A percentile compares a stretch with the other conserved stretches of the same genome.
phyloP scores from a whole-genome alignment of 2,113 vertebrate species.

The Poeciliopsis turrubarensis region DNA sequence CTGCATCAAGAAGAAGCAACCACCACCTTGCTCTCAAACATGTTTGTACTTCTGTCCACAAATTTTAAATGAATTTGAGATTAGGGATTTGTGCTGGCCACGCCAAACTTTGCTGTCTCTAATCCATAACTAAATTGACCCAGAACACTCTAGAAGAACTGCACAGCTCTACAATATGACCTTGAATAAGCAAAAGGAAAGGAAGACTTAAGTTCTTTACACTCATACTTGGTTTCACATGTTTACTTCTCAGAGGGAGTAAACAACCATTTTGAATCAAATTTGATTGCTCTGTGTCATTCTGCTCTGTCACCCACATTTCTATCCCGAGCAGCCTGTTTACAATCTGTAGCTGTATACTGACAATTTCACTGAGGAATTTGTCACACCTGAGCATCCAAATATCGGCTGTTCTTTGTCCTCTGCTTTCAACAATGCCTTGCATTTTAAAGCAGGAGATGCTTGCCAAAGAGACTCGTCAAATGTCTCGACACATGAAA shows the following conservation, averaged over 20 bases:
- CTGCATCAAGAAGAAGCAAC: too few species aligned
- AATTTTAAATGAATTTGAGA: too few species aligned
- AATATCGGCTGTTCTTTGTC: conserved; percentile 26
- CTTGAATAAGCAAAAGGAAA: background rate
- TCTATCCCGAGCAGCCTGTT: conserved; percentile 17
- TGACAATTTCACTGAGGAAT: conserved; percentile 33
- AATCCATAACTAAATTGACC: too few species aligned
- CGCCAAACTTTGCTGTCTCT: too few species aligned
- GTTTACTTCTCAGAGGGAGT: background rate
- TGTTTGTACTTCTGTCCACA: too few species aligned
- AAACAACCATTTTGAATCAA: background rate
- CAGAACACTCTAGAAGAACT: too few species aligned
- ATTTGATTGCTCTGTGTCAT: conserved; percentile 22
- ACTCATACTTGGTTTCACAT: background rate
- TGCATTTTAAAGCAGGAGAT: conserved; percentile 29
- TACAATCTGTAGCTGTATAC: conserved; percentile 41
- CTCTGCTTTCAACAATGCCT: conserved; percentile 8
- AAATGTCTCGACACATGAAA: conserved; percentile 36
- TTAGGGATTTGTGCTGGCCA: too few species aligned
- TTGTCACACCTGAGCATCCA: conserved; percentile 54
- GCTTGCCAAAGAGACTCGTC: conserved; percentile 31
- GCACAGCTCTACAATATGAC: too few species aligned
- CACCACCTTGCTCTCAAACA: too few species aligned
- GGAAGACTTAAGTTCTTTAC: background rate
- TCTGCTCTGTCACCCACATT: conserved; percentile 33